Evolutionary conservation across 37 sponge, comb jelly and placozoan genomes (phyloP).

Genomic region (Ianthella basta): DNA sequence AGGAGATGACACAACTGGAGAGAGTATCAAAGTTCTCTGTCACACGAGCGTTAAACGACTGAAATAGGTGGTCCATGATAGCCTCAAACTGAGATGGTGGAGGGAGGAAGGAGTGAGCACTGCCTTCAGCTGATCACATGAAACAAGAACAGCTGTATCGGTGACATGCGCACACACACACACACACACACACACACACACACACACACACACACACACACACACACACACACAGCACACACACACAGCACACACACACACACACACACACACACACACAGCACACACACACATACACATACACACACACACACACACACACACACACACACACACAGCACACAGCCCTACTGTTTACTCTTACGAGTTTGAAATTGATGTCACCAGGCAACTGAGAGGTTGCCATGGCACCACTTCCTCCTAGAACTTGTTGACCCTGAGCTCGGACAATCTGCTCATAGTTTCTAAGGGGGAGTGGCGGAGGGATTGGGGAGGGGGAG

Average conservation of each 20-base stretch:
- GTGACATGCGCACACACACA: background rate
- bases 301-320: conserved; percentile 32
- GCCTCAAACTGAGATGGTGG: conserved; percentile 67
- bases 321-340: background rate
- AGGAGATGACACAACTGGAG: conserved; percentile 82
- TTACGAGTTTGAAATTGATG: conserved; percentile 30
- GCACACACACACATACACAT: conserved; percentile 27
- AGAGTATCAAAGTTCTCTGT: conserved; percentile 85
- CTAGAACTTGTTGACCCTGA: conserved; percentile 42
- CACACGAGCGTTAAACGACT: conserved; percentile 78
- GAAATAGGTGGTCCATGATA: conserved; percentile 84
- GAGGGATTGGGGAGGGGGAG: background rate
- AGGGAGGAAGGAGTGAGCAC: background rate
- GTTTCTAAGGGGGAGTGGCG: conserved; percentile 49
- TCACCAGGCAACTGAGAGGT: conserved; percentile 20
- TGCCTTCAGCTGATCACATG: background rate
- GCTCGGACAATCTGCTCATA: conserved; percentile 85
- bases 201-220: conserved; percentile 32
- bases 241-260: background rate
- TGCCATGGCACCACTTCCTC: background rate
- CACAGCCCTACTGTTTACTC: background rate
- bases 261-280: background rate
- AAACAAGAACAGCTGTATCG: background rate
- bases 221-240: background rate
- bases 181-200: conserved; percentile 12